These are phyloP conservation scores for Clanis bilineata DNA, from an alignment of 2,888 invertebrate species.

Conservation along the genomic window DNA sequence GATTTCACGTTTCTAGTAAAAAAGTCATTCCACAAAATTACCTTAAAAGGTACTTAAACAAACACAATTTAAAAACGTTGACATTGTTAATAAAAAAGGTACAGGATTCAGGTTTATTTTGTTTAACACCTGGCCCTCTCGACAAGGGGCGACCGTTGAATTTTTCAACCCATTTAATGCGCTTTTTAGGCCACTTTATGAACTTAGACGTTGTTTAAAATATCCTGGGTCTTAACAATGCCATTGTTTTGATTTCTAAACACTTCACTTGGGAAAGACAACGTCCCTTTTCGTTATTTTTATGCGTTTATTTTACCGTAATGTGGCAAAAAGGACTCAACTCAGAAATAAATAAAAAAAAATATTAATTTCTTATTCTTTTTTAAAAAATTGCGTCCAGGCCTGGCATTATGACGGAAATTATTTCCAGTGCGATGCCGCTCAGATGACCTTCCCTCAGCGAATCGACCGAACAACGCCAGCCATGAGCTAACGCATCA, in stretches of 20 bases:
- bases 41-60: slow-evolving; percentile 33
- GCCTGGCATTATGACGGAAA: no score
- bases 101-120: slow-evolving; percentile 20
- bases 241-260: slow-evolving; percentile 19
- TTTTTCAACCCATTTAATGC: slow-evolving; percentile 34
- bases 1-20: slow-evolving; percentile 27
- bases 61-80: slow-evolving; percentile 41
- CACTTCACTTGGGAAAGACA: neutral
- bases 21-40: slow-evolving; percentile 35
- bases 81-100: slow-evolving; percentile 46
- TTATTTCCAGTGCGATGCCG: no score
- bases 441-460: no score
- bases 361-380: no score
- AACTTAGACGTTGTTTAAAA: slow-evolving; percentile 33
- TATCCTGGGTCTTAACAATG: slow-evolving; percentile 29
- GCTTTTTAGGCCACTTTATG: slow-evolving; percentile 37
- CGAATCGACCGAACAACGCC: no score
- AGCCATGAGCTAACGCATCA: no score
- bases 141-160: slow-evolving; percentile 29
- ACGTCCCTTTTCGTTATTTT: neutral
- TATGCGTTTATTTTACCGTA: no score
- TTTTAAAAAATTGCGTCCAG: no score
- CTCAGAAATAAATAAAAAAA: no score
- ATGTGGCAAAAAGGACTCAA: no score
- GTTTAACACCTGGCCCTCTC: slow-evolving; percentile 25